Evolutionary conservation across 2,113 vertebrate species (phyloP), one percentile per base, ranked within the genome.

Genomic region (Panthera uncia): DNA sequence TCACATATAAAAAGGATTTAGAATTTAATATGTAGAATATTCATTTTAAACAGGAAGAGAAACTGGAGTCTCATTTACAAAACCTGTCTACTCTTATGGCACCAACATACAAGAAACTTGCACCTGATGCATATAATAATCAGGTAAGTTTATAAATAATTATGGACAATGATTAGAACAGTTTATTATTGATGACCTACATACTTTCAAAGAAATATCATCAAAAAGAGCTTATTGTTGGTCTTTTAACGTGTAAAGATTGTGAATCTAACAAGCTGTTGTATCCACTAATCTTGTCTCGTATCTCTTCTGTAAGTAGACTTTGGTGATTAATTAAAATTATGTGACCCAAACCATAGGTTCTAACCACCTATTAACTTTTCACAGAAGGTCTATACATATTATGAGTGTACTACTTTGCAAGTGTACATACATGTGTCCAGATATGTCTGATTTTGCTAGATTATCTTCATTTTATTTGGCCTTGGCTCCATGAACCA

Each of bases 71-170:
- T 68, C 98, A 99, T 98, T 99, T 99, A 95, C 99, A 99, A 98
- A 99, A 99, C 94, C 98, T 99, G 96, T 99, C 99, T 97, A 99
- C 99, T n/a, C 92, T 99, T 85, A 98, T 99, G 98, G 99, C 98
- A 68, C 99, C 99, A 2, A 98, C 98, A 66, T 99, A 99, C 98
- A 99, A 99, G 99, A 99, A 99, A 57, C 98, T 99, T 98, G 99
- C 99, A 95, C 99, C 99, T 0, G 99, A 99, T 97, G 99, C 99
- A 3, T 99, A 99, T 98, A 98, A 98, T 98, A 99, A 99, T 98
- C 99, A 99, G 99, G 99, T 99, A 98, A 65, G 98, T 93, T 65
- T 69, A 78, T 78, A 38, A 90, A 18, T 31, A n/a, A 29, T 52
- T 57, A 21, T 27, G 45, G 27, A 18, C 10, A 52, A 2, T 52